Conservation (phyloP, 2,797 vertebrate species). For the Pseudochaenichthys georgianus region DNA sequence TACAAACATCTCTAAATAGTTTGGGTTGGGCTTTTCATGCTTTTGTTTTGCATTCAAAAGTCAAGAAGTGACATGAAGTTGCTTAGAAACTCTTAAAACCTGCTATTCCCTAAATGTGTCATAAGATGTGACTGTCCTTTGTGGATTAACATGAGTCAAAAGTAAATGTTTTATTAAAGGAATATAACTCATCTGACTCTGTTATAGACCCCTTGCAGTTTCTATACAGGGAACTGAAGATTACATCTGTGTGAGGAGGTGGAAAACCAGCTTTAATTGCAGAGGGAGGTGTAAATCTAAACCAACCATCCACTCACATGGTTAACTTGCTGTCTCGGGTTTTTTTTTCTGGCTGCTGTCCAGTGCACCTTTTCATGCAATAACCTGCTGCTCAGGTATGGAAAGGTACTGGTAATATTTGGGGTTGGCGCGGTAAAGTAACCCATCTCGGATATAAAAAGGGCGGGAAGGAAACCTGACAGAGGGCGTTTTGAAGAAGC, state of each 20-base stretch:
- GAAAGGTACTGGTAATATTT: not conserved
- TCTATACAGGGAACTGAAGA: not conserved
- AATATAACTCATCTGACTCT: too few relatives aligned
- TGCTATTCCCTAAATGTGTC: not conserved
- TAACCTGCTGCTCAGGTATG: not conserved
- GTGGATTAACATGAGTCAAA: not conserved
- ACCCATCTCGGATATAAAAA: not conserved
- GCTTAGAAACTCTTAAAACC: not conserved
- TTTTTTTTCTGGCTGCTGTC: not conserved
- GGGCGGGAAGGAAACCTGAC: not conserved
- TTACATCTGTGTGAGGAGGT: not conserved
- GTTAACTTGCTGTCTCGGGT: not conserved
- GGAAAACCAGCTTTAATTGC: slow-evolving; percentile 3
- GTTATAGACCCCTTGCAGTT: not conserved
- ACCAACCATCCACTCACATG: not conserved
- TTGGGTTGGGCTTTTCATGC: too few relatives aligned
- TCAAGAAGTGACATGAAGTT: not conserved
- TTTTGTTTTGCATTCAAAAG: too few relatives aligned
- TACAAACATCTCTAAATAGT: too few relatives aligned
- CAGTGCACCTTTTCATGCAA: not conserved
- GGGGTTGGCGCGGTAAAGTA: not conserved
- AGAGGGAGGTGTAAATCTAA: not conserved
- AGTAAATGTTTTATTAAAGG: too few relatives aligned
- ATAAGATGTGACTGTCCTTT: not conserved
- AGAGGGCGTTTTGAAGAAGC: too few relatives aligned